phyloP scores from a whole-genome alignment of 1,140 invertebrate genomes.

The Pachypsylla venusta region DNA sequence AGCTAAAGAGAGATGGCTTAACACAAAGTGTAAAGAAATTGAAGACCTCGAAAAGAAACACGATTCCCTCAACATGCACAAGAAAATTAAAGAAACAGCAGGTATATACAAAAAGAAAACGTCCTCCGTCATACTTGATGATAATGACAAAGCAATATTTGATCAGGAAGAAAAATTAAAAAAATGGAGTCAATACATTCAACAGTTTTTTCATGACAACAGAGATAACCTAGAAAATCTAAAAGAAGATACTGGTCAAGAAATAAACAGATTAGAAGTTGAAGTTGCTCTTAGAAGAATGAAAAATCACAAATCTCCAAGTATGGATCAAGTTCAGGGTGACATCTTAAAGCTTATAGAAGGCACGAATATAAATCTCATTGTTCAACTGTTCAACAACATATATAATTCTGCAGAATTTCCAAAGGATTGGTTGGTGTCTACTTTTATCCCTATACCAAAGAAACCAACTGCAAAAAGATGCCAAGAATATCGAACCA shows the following conservation, averaged over 20 bases:
- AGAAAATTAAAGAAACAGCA: slow-evolving; percentile 19
- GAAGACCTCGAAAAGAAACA: slow-evolving; percentile 12
- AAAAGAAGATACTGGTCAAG: neutral
- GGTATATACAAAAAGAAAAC: slow-evolving; percentile 9
- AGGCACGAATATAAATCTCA: no score
- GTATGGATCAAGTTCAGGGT: slow-evolving; percentile 1
- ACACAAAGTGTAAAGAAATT: slow-evolving; percentile 14
- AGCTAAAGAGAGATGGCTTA: slow-evolving; percentile 11
- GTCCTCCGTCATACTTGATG: slow-evolving; percentile 7
- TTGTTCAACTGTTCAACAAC: no score
- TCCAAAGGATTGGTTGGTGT: no score
- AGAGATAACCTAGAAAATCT: neutral
- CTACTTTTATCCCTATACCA: no score
- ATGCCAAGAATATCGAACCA: no score
- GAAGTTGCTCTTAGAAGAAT: neutral
- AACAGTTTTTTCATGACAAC: neutral
- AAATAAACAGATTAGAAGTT: neutral
- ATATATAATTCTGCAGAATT: no score
- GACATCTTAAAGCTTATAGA: slow-evolving; percentile 15
- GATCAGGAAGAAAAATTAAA: slow-evolving; percentile 15
- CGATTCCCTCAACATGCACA: slow-evolving; percentile 18
- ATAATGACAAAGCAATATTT: slow-evolving; percentile 14
- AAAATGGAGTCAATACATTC: slow-evolving; percentile 18
- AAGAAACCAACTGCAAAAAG: no score
- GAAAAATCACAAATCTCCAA: slow-evolving; percentile 9